Evolutionary conservation across 1,140 invertebrate genomes (phyloP).

Genomic region (Sarcophaga bullata): DNA sequence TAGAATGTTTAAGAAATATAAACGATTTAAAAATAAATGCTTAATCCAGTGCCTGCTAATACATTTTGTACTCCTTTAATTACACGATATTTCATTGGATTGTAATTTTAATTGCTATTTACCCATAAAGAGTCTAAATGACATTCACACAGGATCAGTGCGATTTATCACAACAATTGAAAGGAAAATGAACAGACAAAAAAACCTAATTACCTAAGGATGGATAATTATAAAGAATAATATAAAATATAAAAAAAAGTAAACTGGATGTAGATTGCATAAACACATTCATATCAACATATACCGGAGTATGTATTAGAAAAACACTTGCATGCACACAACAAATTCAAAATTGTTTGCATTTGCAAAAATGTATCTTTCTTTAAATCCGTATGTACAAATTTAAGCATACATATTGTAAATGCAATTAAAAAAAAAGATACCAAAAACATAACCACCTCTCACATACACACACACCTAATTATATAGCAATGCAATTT

Average conservation of each 20-base stretch:
- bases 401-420: neutral
- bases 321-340: no score
- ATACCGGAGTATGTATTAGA: neutral
- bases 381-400: neutral
- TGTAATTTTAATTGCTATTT: no score
- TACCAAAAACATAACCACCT: neutral
- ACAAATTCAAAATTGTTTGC: conserved; percentile 8
- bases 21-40: no score
- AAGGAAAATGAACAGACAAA: neutral
- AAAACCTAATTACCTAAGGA: neutral
- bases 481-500: neutral
- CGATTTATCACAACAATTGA: no score
- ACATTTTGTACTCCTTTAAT: no score
- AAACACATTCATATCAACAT: neutral
- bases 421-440: neutral
- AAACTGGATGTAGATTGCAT: neutral
- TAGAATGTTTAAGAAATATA: no score
- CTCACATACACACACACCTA: neutral
- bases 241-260: neutral
- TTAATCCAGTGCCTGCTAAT: no score
- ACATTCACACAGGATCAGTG: no score
- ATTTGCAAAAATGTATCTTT: neutral
- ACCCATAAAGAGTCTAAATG: no score
- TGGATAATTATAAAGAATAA: neutral
- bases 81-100: no score